Evolutionary conservation across 2,797 vertebrate species (phyloP), one percentile per base, ranked within the genome.

Genomic region (Tarsius wallacei): DNA sequence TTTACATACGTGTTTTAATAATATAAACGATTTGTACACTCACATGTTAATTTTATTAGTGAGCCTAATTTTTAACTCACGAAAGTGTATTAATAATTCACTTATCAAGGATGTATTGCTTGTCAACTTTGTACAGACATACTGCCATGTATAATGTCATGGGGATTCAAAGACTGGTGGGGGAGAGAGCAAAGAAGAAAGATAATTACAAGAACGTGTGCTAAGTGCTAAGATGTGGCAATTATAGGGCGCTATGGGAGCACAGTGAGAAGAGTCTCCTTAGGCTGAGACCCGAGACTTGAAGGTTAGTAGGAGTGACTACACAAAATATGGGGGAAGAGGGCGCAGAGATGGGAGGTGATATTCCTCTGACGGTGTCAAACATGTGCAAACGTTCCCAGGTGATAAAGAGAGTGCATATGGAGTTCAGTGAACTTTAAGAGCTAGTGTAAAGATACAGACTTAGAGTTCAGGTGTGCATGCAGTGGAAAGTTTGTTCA

Each of bases 1-100:
- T 42, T 82, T 88, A 73, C 26, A 47, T 82, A 82, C 13, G 77
- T 77, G 17, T 93, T 96, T 87, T 96, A 89, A 74, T 93, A 85
- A 47, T 31, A 91, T 4, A 93, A 87, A 80, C 77, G 22, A 93
- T 74, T 64, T n/a, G 5, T 13, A 74, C 10, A 33, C 3, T 71
- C 24, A 49, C 1, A 0, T 63, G n/a, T 91, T 70, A 59, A 22
- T 71, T 95, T 84, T 87, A 55, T 78, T 86, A 17, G 9, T 68
- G 42, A 90, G 19, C 4, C 5, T 55, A 49, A 31, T 90, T 85
- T 90, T 93, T 49, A 81, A 77, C 31, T 16, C 5, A 26, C 8
- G 33, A 71, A 87, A 59, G 61, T 42, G 47, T 73, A 76, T 57
- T 76, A 42, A 80, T 53, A 53, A 70, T 74, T 77, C 24, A 17